Base-by-base conservation (phyloP, 2,113 vertebrate species). In the Cercocebus atys region DNA sequence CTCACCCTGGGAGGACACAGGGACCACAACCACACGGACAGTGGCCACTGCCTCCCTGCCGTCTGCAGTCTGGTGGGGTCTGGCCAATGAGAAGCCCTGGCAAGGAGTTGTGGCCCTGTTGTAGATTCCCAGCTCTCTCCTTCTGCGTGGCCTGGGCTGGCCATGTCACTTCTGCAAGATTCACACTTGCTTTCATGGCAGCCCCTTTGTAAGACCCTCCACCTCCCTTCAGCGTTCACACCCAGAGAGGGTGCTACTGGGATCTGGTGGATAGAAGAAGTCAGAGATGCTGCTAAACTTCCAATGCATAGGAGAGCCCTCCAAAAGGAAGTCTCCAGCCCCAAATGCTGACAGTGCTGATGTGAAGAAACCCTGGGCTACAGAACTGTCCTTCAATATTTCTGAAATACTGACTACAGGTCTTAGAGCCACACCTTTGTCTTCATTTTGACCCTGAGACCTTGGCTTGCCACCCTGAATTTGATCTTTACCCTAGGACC, bases 61-160 rank as follows among this genome's bases (percentile, higher is more conserved):
- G 0, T 45, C 52, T 80, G 61, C 40, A 1, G 12, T 64, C 22
- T 57, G 40, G 64, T 35, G 20, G 2, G 6, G 13, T 64, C 70
- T 52, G 73, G 73, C 27, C 61, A 16, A 6, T 10, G 16, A 72
- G 40, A 47, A 8, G 40, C 50, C 47, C 92, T 43, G 16, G 40
- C 8, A 14, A 13, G 61, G 25, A 38, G 9, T 61, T 8, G 35
- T 14, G 10, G 30, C 8, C 23, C 32, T 1, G 10, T 5, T 7
- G 0, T 6, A 7, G 7, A 11, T 23, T 17, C 83, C 30, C 83
- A 4, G 45, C 10, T 6, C 59, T 2, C 0, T 12, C 50, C 3
- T 1, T 13, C 79, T 1, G 20, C 1, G 3, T 6, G 0, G 79
- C 9, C 50, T 27, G 0, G 1, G 32, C 2, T 64, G 70, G 27